Base-by-base conservation (phyloP, 2,888 invertebrate genomes). In the Steinernema hermaphroditum region DNA sequence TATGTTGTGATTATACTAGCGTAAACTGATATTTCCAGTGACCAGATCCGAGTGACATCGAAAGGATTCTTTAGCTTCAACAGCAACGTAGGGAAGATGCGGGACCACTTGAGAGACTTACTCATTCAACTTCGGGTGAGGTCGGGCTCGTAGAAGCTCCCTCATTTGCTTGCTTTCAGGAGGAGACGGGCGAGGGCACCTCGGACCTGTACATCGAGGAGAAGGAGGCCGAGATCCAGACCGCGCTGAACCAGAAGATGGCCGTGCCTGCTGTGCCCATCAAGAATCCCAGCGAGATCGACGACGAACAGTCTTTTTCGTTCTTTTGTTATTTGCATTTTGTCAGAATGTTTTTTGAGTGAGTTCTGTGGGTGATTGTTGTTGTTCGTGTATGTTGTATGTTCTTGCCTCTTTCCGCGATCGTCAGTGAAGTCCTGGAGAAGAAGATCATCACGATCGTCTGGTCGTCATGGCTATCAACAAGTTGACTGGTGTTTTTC, bases 381-480 rank as follows among this genome's bases (percentile, higher is more conserved):
- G 62, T 32, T 62, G n/a, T n/a, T n/a, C n/a, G n/a, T n/a, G n/a
- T n/a, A n/a, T 14, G 9, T 41, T 41, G 41, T 8, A 9, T 8
- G 41, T 8, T 46, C 46, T 46, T 46, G 9, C 46, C 46, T 46
- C 16, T 16, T 41, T 41, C 16, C 43, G 43, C 43, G 16, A 49
- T 49, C 49, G 49, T 19, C 49, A 49, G 19, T n/a, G 49, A n/a
- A 49, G 19, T 49, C 49, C 49, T 49, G 41, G 14, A 41, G 19
- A 95, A 94, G 0, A 94, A 94, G 81, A 97, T 96, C 88, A 94
- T 93, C 88, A 96, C 94, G 87, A 97, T 97, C 8, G 97, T 97
- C 96, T 95, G 0, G 96, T 96, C 96, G 97, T 96, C 96, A 96
- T 96, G 78, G 90, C 97, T 97, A n/a, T n/a, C n/a, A n/a, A n/a